Evolutionary conservation across 2,797 vertebrate genomes (phyloP).

Genomic region (Serranus cabrilla): DNA sequence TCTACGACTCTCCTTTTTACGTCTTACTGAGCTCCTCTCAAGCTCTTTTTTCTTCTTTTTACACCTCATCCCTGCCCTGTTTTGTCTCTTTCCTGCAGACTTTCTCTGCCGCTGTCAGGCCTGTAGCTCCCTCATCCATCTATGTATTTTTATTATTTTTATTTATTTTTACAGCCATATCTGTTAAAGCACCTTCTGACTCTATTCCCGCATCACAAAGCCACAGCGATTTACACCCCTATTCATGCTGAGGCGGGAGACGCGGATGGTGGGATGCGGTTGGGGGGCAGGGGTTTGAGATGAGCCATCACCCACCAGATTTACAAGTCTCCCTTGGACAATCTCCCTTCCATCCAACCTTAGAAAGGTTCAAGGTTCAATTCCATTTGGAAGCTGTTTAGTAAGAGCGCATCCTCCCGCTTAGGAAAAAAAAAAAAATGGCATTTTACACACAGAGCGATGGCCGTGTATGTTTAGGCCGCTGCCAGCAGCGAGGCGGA

Average conservation of each 20-base stretch:
- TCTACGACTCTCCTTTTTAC: background rate
- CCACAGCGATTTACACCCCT: slow-evolving; percentile 74
- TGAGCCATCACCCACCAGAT: slow-evolving; percentile 73
- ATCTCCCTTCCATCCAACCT: slow-evolving; percentile 59
- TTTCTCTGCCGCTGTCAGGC: slow-evolving; percentile 14
- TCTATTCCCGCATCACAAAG: slow-evolving; percentile 70
- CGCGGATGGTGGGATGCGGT: slow-evolving; percentile 37
- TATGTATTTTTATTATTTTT: slow-evolving; percentile 69
- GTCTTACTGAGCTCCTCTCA: background rate
- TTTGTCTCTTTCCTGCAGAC: slow-evolving; percentile 24
- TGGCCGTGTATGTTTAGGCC: slow-evolving; percentile 61
- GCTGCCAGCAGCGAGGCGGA: slow-evolving; percentile 46
- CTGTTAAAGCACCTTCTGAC: slow-evolving; percentile 70
- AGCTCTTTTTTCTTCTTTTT: background rate
- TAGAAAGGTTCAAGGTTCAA: slow-evolving; percentile 78
- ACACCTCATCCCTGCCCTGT: background rate
- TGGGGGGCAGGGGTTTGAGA: slow-evolving; percentile 54
- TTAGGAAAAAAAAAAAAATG: slow-evolving; percentile 18
- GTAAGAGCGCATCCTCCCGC: slow-evolving; percentile 42
- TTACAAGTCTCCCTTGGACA: slow-evolving; percentile 72
- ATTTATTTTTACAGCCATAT: slow-evolving; percentile 75
- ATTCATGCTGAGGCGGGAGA: slow-evolving; percentile 58
- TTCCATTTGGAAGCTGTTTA: slow-evolving; percentile 72
- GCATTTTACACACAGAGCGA: slow-evolving; percentile 51
- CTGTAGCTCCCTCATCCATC: slow-evolving; percentile 50